Percentiles rank a stretch among this genome's conserved stretches.
Conservation (phyloP, 2,888 invertebrate genomes). For the Pseudococcus longispinus region DNA sequence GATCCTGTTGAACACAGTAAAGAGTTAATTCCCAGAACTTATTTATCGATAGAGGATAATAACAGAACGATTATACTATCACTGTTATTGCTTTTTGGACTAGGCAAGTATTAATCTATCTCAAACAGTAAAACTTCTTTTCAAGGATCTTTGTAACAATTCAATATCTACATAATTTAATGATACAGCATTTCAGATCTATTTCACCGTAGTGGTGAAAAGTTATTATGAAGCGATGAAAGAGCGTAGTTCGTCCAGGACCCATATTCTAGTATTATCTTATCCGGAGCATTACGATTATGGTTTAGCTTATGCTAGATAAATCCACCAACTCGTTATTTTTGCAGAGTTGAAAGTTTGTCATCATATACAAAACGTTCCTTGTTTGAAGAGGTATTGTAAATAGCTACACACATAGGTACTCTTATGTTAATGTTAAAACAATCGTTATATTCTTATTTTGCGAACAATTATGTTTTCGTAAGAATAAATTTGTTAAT, state of each 20-base stretch:
- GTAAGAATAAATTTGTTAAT: background rate
- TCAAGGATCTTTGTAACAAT: background rate
- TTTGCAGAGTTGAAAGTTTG: background rate
- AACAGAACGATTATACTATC: background rate
- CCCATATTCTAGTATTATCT: background rate
- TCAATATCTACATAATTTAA: background rate
- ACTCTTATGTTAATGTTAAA: background rate
- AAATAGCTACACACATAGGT: background rate
- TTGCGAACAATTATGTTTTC: background rate
- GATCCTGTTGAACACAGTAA: background rate
- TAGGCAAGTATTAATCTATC: background rate
- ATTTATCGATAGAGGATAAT: background rate
- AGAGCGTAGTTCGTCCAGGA: background rate
- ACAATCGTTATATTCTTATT: background rate
- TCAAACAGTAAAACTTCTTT: background rate
- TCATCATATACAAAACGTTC: background rate
- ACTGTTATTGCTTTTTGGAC: background rate
- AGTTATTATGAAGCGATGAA: constrained; percentile 1
- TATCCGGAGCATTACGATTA: background rate
- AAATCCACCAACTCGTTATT: background rate
- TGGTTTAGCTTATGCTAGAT: background rate
- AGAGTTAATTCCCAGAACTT: background rate
- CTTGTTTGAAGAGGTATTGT: background rate
- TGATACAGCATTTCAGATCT: background rate
- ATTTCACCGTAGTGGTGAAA: background rate